phyloP scores from a whole-genome alignment of 2,113 vertebrate genomes.

The Microtus oregoni region DNA sequence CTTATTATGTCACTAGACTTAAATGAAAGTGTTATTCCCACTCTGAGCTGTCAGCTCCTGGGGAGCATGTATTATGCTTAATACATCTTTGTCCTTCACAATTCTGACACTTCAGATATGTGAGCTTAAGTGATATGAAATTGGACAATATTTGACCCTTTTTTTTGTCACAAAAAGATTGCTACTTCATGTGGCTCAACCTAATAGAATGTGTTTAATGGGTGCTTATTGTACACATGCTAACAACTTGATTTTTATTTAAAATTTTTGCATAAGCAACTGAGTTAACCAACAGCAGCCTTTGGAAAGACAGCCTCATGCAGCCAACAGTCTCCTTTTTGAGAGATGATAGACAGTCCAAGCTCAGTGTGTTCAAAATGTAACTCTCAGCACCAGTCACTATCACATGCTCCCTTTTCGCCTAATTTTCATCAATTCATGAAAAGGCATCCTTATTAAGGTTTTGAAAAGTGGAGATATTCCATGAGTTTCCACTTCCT shows the following conservation, averaged over 20 bases:
- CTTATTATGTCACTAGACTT: slow-evolving; percentile 25
- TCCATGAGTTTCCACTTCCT: neutral
- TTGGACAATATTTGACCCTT: neutral
- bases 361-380: neutral
- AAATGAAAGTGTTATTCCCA: slow-evolving; percentile 21
- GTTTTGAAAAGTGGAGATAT: neutral
- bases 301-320: neutral
- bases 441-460: neutral
- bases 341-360: neutral
- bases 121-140: neutral
- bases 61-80: neutral
- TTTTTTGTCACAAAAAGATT: neutral
- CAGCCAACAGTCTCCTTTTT: neutral
- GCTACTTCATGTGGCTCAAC: neutral
- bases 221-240: slow-evolving; percentile 6
- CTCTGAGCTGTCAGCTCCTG: neutral
- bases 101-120: neutral
- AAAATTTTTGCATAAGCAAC: neutral
- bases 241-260: slow-evolving; percentile 35
- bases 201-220: neutral
- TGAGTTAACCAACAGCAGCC: neutral
- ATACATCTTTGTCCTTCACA: neutral
- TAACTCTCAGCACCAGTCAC: neutral
- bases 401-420: neutral
- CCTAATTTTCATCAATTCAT: neutral